Evolutionary conservation across 2,113 vertebrate species (phyloP).

Genomic region (Sarotherodon lohbergeri): DNA sequence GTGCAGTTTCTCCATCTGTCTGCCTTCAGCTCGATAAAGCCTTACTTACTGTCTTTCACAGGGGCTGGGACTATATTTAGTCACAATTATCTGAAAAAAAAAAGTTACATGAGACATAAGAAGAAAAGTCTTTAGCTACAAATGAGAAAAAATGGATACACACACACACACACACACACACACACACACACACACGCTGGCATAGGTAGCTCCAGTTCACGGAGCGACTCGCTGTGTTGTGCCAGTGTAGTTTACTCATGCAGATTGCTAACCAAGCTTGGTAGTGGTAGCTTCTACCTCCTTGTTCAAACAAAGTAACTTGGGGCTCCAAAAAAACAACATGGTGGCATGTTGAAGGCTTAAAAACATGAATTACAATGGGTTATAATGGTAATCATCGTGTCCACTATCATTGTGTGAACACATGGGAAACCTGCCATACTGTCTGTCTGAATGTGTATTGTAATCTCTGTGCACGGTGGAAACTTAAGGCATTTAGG

Average conservation of each 20-base stretch:
- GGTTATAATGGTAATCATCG: not conserved
- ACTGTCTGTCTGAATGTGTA: not conserved
- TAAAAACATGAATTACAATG: not conserved
- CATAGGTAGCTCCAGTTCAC: not conserved
- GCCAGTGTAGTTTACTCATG: not conserved
- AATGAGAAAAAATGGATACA: not conserved
- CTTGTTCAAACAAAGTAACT: not conserved
- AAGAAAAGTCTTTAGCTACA: not conserved
- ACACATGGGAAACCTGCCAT: not conserved
- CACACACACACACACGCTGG: not conserved
- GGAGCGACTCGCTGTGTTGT: not conserved
- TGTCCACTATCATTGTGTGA: not conserved
- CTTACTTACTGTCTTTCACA: not conserved
- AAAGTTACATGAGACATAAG: not conserved
- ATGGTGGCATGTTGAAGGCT: not conserved
- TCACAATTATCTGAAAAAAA: not conserved
- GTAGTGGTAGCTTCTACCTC: not conserved
- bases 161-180: too few relatives aligned
- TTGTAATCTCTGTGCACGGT: not conserved
- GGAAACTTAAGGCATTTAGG: not conserved
- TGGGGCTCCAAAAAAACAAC: not conserved
- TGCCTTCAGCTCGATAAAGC: not conserved
- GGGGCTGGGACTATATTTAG: not conserved
- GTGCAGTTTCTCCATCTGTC: slow-evolving; percentile 12
- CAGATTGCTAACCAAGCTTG: not conserved